Evolutionary conservation across 2,888 invertebrate genomes (phyloP), one percentile per base, ranked within the genome.

Genomic region (Bhutanitis thaidina): DNA sequence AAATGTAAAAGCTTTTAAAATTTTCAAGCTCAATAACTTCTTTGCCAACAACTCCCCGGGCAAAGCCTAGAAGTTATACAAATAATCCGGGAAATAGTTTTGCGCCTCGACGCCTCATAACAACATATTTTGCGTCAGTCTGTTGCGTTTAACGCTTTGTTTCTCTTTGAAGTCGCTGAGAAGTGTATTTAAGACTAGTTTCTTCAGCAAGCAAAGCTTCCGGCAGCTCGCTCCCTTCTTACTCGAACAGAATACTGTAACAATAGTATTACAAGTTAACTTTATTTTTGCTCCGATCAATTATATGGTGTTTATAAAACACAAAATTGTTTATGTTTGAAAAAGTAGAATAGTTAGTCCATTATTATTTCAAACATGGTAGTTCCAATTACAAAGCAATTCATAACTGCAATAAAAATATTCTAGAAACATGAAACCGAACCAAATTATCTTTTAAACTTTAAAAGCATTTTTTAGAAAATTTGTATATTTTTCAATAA

Each of bases 11-110:
- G 72, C 72, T 72, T 76, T 74, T 71, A 75, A 73, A 77, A 68
- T 67, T 65, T 67, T 68, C 68, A 64, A 67, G 66, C 61, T 65
- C 59, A 59, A 64, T 70, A 76, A 74, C 71, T 77, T 74, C 62
- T 71, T 75, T 69, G 67, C 66, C 67, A 70, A 69, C 67, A 69
- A 71, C 67, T 68, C 67, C 62, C 65, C 59, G 59, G 56, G 60
- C 60, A 69, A 67, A 71, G 71, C 66, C 69, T 69, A 68, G 67
- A 69, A 74, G 72, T 74, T 72, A 72, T 65, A 71, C 66, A 75
- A 75, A 77, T 77, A 74, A 74, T 72, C 64, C 64, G 67, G 62
- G 62, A 73, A 73, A 73, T 69, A 72, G 72, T 76, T 77, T 68
- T 61, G 67, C 64, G 64, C 61, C 64, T 61, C 61, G 60, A 57